Percentiles rank a stretch among this genome's conserved stretches.
These are phyloP conservation scores for Odontomachus brunneus DNA, from an alignment of 1,140 invertebrate species.

Conservation along the genomic window DNA sequence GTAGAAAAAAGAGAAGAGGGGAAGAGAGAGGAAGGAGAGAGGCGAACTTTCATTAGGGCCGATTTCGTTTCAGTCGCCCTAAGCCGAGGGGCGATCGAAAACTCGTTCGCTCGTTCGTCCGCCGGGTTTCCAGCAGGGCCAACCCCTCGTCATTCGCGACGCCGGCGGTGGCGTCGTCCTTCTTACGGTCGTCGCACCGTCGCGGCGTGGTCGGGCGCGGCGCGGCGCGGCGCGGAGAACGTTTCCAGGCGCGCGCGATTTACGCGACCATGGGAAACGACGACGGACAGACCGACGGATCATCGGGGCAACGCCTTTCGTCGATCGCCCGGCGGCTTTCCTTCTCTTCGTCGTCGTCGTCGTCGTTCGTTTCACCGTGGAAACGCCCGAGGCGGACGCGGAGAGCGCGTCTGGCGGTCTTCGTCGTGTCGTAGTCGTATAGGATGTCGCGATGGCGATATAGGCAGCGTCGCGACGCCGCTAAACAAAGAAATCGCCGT, in stretches of 20 bases:
- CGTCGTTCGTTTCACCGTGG: conserved; percentile 39
- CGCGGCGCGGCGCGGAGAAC: conserved; percentile 32
- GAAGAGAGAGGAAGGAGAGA: conserved; percentile 17
- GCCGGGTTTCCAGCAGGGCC: conserved; percentile 63
- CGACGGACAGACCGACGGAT: conserved; percentile 40
- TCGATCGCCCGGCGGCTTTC: conserved; percentile 45
- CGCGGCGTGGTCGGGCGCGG: conserved; percentile 40
- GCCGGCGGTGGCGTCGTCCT: conserved; percentile 21
- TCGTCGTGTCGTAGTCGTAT: conserved; percentile 18
- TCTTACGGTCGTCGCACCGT: conserved; percentile 42
- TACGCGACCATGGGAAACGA: conserved; percentile 54
- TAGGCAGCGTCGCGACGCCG: conserved; percentile 15
- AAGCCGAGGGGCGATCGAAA: conserved; percentile 48
- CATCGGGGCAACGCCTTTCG: conserved; percentile 55
- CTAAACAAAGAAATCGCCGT: neutral
- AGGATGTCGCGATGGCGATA: conserved; percentile 36
- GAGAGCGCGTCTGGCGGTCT: neutral
- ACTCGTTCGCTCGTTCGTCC: conserved; percentile 36
- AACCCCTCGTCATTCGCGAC: conserved; percentile 44
- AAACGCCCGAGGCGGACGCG: conserved; percentile 44
- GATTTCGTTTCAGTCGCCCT: conserved; percentile 64
- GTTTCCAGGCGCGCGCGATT: conserved; percentile 49
- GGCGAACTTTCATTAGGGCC: conserved; percentile 68
- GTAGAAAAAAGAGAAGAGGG: conserved; percentile 7
- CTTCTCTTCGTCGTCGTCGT: conserved; percentile 5